Evolutionary conservation across 2,888 invertebrate genomes (phyloP).

Genomic region (Chesias legatella): DNA sequence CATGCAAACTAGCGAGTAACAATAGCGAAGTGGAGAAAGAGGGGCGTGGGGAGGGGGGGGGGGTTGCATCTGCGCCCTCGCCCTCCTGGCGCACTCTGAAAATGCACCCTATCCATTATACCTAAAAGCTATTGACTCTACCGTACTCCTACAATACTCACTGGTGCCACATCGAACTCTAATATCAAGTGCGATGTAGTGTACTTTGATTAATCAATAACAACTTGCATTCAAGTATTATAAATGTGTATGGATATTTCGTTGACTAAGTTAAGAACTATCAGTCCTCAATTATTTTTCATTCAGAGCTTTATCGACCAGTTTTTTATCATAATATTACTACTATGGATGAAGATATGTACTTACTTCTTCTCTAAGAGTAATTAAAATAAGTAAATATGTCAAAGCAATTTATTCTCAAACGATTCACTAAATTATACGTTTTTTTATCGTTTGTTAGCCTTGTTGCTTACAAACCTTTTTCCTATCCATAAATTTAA

Average conservation of each 20-base stretch:
- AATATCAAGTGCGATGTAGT: neutral
- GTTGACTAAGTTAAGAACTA: too few relatives aligned
- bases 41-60: slow-evolving; percentile 23
- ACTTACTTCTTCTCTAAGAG: too few relatives aligned
- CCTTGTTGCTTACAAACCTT: too few relatives aligned
- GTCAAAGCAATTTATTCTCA: too few relatives aligned
- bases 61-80: slow-evolving; percentile 55
- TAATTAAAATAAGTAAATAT: too few relatives aligned
- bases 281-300: too few relatives aligned
- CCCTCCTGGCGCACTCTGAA: slow-evolving; percentile 52
- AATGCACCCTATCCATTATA: slow-evolving; percentile 45
- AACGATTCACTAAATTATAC: too few relatives aligned
- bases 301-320: too few relatives aligned
- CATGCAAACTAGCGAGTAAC: slow-evolving; percentile 71
- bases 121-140: slow-evolving; percentile 20
- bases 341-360: too few relatives aligned
- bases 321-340: too few relatives aligned
- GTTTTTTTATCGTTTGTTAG: too few relatives aligned
- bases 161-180: neutral
- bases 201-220: slow-evolving; percentile 1
- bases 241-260: neutral
- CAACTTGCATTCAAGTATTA: neutral
- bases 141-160: slow-evolving; percentile 5
- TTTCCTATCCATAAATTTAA: too few relatives aligned
- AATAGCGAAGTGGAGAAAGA: slow-evolving; percentile 52